Conservation (phyloP, 2,888 invertebrate genomes). For the Tricholauxania praeusta region DNA sequence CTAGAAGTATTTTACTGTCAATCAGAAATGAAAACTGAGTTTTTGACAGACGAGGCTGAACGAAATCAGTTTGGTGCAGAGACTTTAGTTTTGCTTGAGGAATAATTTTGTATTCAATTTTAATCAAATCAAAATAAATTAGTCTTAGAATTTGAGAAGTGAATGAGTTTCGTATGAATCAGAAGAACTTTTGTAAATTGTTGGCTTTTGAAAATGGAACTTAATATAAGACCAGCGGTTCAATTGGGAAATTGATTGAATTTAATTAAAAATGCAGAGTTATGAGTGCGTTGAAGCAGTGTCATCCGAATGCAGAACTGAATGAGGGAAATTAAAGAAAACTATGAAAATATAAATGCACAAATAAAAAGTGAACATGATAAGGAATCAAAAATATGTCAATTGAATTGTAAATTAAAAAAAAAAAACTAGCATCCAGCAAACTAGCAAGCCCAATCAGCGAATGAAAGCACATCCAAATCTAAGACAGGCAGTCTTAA, state of each 20-base stretch:
- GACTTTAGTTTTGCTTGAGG: too few species aligned
- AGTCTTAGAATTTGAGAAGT: conserved; percentile 8
- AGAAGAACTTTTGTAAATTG: conserved; percentile 13
- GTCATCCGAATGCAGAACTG: not conserved
- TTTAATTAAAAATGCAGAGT: conserved; percentile 33
- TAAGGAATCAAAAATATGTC: not conserved
- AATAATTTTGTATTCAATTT: conserved; percentile 17
- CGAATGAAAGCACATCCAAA: conserved; percentile 15
- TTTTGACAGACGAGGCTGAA: too few species aligned
- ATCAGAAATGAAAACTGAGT: too few species aligned
- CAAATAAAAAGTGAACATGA: conserved; percentile 2
- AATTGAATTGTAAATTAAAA: not conserved
- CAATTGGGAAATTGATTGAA: conserved; percentile 33
- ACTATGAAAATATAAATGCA: not conserved
- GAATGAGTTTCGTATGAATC: conserved; percentile 21
- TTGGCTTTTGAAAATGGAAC: conserved; percentile 18
- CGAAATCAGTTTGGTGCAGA: too few species aligned
- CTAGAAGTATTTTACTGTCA: too few species aligned
- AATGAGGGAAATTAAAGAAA: not conserved
- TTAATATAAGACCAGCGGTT: not conserved
- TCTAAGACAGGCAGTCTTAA: not conserved
- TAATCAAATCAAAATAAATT: conserved; percentile 46
- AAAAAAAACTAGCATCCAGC: not conserved
- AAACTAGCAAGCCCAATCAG: not conserved
- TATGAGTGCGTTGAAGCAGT: conserved; percentile 16